Evolutionary conservation across 2,797 vertebrate species (phyloP), one percentile per base, ranked within the genome.

Genomic region (Phrynocephalus guinanensis): DNA sequence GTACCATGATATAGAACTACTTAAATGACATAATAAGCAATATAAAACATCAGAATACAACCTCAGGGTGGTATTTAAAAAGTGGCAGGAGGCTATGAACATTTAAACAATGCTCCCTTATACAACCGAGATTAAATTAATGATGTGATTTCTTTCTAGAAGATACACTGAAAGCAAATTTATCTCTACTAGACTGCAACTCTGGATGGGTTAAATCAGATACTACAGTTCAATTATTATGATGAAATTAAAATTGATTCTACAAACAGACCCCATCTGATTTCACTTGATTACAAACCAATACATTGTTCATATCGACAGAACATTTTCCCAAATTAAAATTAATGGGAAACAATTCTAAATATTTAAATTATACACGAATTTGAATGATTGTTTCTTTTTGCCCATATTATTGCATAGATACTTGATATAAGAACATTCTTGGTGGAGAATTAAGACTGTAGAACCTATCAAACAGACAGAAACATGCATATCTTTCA

Each of bases 401-500:
- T 66, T 18, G 24, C 33, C 11, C 79, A 72, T 77, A 84, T 71
- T 84, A 56, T 66, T 75, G 22, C n/a, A n/a, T 3, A 84, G 13
- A 70, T 30, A 33, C 24, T 71, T 38, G 4, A 63, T 92, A 79
- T 90, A 91, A 90, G 87, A 82, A 78, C 33, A 8, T 50, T 71
- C 44, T 30, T 26, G 15, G 8, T 10, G 9, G n/a, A 6, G 16
- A 7, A 11, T n/a, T n/a, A 50, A 50, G 13, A 83, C 1, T 0
- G n/a, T n/a, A 10, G 20, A 5, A 8, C 11, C 15, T 24, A 30
- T 38, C 63, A 26, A 30, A 48, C 66, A 82, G 18, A 70, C 44
- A 15, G 30, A n/a, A 82, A 72, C 38, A 16, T 68, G 96, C 96
- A 98, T 97, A 97, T 96, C 97, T 96, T 95, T 94, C 93, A 88